Base-by-base conservation (phyloP, 1,140 invertebrate genomes). In the Philotrypesis tridentata region DNA sequence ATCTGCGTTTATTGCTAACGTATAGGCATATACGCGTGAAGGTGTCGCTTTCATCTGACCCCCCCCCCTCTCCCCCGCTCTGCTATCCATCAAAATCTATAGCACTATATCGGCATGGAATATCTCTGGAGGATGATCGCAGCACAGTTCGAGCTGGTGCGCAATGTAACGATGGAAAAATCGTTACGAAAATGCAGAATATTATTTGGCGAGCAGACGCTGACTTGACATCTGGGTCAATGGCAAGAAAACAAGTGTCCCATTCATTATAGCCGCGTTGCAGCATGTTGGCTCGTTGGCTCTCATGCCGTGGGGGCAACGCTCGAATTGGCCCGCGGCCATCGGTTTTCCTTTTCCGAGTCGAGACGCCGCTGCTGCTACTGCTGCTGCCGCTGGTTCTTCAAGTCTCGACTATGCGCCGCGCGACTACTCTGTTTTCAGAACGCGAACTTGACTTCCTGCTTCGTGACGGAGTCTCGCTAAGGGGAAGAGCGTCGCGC, bases 181-280 rank as follows among this genome's bases (percentile, higher is more conserved):
- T 33, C 68, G 31, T 14, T 11, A 71, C 9, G n/a, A 37, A 3
- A 37, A 3, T 37, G 33, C 9, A 37, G 9, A 5, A 9, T 37
- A 37, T 5, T 37, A 37, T 5, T 5, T 9, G 33, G 4, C 9
- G 3, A 37, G 9, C 9, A 37, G 33, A 37, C 3, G 33, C 33
- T 37, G 33, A 37, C 9, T 3, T 25, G 21, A 31, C 40, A 77
- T 77, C 37, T 79, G 37, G 76, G 76, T 79, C 76, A 79, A 79
- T 79, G 76, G 63, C 76, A 77, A 48, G 3, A 61, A 70, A 79
- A 79, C 76, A 79, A 79, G 76, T 79, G 65, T 68, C 76, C 76
- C 76, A 79, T 79, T 70, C 76, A 70, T 79, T 60, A 79, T n/a
- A n/a, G n/a, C n/a, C 31, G 65, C 33, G 9, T 55, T 55, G 21